A percentile compares a stretch with the other conserved stretches of the same genome.
phyloP scores from a whole-genome alignment of 2,888 invertebrate genomes.

The Cancer borealis region DNA sequence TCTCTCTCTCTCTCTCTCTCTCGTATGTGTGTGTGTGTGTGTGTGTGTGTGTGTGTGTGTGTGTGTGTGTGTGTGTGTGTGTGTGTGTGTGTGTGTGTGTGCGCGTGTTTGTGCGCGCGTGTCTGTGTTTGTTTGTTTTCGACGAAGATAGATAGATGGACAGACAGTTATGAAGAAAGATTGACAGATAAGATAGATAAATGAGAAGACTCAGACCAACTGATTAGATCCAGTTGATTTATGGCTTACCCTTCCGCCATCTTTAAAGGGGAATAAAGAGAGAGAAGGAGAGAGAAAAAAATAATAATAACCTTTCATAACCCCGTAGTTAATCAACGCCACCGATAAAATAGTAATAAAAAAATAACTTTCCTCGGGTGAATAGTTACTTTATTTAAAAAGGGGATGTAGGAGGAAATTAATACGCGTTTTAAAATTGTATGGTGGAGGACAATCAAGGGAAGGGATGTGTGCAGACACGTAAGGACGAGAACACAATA shows the following conservation, averaged over 20 bases:
- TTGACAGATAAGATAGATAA: conserved; percentile 11
- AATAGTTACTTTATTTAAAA: too few relatives aligned
- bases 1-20: too few relatives aligned
- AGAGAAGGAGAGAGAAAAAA: background rate
- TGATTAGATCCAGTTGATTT: background rate
- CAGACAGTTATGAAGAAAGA: conserved; percentile 1
- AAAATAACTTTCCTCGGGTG: too few relatives aligned
- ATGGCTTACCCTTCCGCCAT: background rate
- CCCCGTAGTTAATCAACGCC: too few relatives aligned
- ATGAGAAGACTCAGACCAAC: background rate
- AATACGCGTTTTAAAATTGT: too few relatives aligned
- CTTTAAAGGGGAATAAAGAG: background rate
- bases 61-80: background rate
- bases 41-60: conserved; percentile 3
- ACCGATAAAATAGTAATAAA: too few relatives aligned
- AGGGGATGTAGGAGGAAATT: too few relatives aligned
- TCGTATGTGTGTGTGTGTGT: too few relatives aligned
- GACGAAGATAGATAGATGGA: conserved; percentile 15
- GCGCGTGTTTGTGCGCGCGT: conserved; percentile 20
- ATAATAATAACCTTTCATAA: too few relatives aligned
- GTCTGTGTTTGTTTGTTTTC: background rate
- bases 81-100: conserved; percentile 20
- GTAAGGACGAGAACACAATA: too few relatives aligned
- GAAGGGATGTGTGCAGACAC: too few relatives aligned
- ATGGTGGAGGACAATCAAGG: too few relatives aligned